Conservation (phyloP, 2,888 invertebrate genomes). For the Carcina quercana region DNA sequence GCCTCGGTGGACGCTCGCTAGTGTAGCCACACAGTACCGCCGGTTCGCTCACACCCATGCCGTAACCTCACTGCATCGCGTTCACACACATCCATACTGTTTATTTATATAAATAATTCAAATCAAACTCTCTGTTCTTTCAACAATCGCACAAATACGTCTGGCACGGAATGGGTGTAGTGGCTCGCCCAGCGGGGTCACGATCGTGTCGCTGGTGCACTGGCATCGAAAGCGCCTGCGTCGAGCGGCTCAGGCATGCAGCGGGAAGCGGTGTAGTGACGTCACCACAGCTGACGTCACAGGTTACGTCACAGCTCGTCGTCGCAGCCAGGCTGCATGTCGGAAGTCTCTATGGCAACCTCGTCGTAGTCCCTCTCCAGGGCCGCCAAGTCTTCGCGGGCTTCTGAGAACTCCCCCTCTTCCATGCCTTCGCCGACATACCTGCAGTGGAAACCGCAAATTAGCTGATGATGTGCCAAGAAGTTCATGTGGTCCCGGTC, state of each 20-base stretch:
- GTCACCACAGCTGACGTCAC: too few species aligned
- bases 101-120: too few species aligned
- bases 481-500: too few species aligned
- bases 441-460: conserved; percentile 49
- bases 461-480: background rate
- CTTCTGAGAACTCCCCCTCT: conserved; percentile 88
- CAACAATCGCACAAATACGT: too few species aligned
- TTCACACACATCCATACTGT: background rate
- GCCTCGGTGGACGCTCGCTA: conserved; percentile 46
- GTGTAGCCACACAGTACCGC: too few species aligned
- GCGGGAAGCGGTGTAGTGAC: conserved; percentile 9
- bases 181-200: background rate
- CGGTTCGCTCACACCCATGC: conserved; percentile 17
- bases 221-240: background rate
- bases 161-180: too few species aligned
- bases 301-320: conserved; percentile 48
- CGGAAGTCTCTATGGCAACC: conserved; percentile 78
- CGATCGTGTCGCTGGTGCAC: conserved; percentile 6
- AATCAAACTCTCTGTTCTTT: too few species aligned
- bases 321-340: conserved; percentile 52
- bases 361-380: conserved; percentile 85
- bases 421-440: conserved; percentile 90
- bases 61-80: background rate
- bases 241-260: conserved; percentile 13
- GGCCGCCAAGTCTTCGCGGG: conserved; percentile 84